A percentile compares a stretch with the other conserved stretches of the same genome.
phyloP scores from a whole-genome alignment of 1,140 invertebrate genomes.

The Cotesia typhae region DNA sequence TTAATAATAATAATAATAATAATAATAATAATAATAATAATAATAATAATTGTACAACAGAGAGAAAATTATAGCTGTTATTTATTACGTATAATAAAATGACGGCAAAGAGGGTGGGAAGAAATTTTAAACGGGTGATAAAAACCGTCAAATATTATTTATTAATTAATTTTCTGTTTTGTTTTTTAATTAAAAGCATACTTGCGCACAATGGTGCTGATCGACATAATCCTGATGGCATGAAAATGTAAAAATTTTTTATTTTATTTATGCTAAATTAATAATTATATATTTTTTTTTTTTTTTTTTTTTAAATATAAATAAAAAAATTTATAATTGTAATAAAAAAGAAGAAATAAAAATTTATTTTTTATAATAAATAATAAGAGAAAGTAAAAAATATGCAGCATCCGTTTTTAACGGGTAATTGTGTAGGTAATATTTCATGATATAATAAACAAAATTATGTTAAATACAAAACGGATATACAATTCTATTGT shows the following conservation, averaged over 20 bases:
- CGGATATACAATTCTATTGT: conserved; percentile 11
- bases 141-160: conserved; percentile 3
- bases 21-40: not conserved
- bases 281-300: not conserved
- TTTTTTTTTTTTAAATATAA: not conserved
- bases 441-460: not conserved
- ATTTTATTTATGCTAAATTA: conserved; percentile 4
- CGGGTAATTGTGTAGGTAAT: not conserved
- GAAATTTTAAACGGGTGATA: not conserved
- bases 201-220: conserved; percentile 83
- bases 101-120: too few relatives aligned
- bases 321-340: not conserved
- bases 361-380: not conserved
- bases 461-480: not conserved
- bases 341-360: conserved; percentile 3
- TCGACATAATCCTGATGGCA: conserved; percentile 80
- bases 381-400: not conserved
- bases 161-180: conserved; percentile 35
- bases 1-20: not conserved
- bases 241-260: conserved; percentile 60
- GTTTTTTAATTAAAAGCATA: conserved; percentile 64
- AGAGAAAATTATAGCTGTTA: not conserved
- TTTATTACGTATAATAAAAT: too few relatives aligned
- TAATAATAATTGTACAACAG: not conserved
- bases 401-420: conserved; percentile 2